phyloP scores from a whole-genome alignment of 2,888 invertebrate genomes.

The Acholoe squamosa region DNA sequence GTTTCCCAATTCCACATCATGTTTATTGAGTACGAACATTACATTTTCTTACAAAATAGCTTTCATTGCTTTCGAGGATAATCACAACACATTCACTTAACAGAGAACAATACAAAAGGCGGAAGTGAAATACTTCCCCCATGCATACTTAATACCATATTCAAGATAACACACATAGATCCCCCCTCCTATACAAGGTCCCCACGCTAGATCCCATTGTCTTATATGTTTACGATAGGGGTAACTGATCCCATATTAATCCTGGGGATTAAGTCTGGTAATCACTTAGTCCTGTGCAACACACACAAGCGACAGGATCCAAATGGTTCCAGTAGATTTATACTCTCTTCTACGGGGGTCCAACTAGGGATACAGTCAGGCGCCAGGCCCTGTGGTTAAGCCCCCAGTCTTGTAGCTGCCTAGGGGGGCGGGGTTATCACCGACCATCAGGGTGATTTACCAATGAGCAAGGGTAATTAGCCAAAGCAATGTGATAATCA shows the following conservation, averaged over 20 bases:
- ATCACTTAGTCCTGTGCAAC: slow-evolving; percentile 17
- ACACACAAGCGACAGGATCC: background rate
- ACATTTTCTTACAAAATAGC: too few species aligned
- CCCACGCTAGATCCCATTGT: background rate
- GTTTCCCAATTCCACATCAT: too few species aligned
- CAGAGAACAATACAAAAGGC: too few species aligned
- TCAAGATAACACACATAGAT: too few species aligned
- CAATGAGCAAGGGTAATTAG: background rate
- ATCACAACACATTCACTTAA: too few species aligned
- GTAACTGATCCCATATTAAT: background rate
- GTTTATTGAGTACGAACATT: too few species aligned
- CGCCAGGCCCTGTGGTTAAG: background rate
- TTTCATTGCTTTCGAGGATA: too few species aligned
- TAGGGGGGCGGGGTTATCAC: background rate
- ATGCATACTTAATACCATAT: too few species aligned
- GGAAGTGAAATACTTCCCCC: too few species aligned
- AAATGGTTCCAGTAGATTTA: background rate
- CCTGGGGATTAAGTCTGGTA: background rate
- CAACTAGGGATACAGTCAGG: background rate
- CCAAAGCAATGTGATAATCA: slow-evolving; percentile 21
- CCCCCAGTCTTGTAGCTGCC: background rate
- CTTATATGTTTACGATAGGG: background rate
- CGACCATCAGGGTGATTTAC: background rate
- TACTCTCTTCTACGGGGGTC: background rate
- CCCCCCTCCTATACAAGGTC: too few species aligned